Base-by-base conservation (phyloP, 2,797 vertebrate genomes). In the Catamblyrhynchus diadema region DNA sequence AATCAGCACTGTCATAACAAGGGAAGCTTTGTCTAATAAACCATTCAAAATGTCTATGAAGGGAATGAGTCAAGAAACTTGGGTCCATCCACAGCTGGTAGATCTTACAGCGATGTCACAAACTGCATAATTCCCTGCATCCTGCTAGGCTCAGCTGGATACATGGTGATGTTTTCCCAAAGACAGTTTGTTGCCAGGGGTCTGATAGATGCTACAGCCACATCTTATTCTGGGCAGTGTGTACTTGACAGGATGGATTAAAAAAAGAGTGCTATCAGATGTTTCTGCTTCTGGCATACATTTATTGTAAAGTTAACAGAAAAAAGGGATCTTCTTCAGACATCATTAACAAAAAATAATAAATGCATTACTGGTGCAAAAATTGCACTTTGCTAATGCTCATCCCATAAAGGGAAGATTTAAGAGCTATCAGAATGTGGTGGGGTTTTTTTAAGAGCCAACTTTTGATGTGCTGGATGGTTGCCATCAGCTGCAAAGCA, bases 401-500 rank as follows among this genome's bases (percentile, higher is more conserved):
- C 9, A 5, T 50, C 8, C 33, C 2, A 5, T 64, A 50, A 74
- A 77, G 14, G 35, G 19, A 65, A 75, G 53, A n/a, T 35, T n/a
- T 47, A 39, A 83, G 39, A 53, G 15, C 15, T 53, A 12, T 47
- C 32, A 53, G 59, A 71, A 53, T 33, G 15, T 64, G 39, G 4
- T 41, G 12, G 3, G 1, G 1, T 0, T 27, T 44, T 60, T 80
- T 53, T 33, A 12, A 62, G 37, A 90, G 15, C 9, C n/a, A 47
- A 0, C 24, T 70, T 88, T 32, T 50, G n/a, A 32, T 53, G 37
- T 64, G 44, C 48, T 90, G 90, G 92, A 73, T 7, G 12, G 33
- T 77, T 95, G 74, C 71, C 81, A 85, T 53, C 71, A 64, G 48
- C 81, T 86, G 45, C 53, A 61, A 35, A 84, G 42, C 73, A 73